These are phyloP conservation scores for Pachypanchax playfairii DNA, from an alignment of 2,113 vertebrate genomes.

Conservation along the genomic window DNA sequence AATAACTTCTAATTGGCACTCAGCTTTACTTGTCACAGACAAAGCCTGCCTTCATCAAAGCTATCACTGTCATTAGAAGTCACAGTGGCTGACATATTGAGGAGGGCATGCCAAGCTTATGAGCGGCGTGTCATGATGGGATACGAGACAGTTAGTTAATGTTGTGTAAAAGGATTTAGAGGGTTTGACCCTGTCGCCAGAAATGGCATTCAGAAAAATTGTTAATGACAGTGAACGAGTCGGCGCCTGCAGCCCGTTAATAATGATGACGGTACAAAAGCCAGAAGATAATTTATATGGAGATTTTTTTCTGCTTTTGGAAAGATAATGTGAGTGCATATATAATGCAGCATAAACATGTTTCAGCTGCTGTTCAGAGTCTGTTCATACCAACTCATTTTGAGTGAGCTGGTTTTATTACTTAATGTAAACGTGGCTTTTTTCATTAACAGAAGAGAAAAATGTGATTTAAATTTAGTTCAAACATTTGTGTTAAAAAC, in stretches of 20 bases:
- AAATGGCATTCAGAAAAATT: constrained; percentile 66
- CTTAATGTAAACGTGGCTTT: too few species aligned
- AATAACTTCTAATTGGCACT: constrained; percentile 16
- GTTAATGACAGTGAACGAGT: constrained; percentile 74
- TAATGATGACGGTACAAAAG: constrained; percentile 54
- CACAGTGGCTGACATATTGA: constrained; percentile 57
- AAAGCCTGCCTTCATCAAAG: constrained; percentile 4
- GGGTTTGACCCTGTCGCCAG: constrained; percentile 74
- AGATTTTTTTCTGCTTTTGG: constrained; percentile 28
- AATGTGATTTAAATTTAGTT: too few species aligned
- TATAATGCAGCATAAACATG: neutral
- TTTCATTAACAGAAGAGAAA: too few species aligned
- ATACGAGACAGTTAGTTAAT: constrained; percentile 72
- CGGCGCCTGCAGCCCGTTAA: constrained; percentile 63
- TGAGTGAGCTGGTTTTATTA: too few species aligned
- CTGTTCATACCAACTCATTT: too few species aligned
- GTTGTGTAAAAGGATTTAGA: constrained; percentile 75
- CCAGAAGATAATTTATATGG: constrained; percentile 40
- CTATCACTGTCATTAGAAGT: constrained; percentile 45
- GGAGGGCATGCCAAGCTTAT: constrained; percentile 59
- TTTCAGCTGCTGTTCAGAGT: neutral
- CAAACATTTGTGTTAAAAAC: too few species aligned
- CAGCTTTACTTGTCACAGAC: constrained; percentile 10
- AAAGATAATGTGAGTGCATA: constrained; percentile 16
- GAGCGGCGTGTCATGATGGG: constrained; percentile 61